Percentiles rank a stretch among this genome's conserved stretches.
Conservation (phyloP, 1,140 invertebrate species). For the Drosophila takahashii region DNA sequence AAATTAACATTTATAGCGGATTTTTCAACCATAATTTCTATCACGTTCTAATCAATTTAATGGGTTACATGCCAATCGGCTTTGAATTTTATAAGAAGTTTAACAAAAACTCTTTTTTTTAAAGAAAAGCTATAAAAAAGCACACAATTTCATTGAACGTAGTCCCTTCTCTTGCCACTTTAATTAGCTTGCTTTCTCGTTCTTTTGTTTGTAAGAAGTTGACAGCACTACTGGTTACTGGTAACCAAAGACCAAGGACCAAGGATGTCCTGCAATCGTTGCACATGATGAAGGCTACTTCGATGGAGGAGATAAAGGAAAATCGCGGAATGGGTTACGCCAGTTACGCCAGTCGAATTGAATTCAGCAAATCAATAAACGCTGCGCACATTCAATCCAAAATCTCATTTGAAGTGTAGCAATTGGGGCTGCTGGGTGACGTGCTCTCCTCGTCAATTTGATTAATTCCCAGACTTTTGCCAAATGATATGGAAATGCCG, state of each 20-base stretch:
- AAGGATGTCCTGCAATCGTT: not conserved
- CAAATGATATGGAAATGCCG: slow-evolving; percentile 32
- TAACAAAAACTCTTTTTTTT: too few relatives aligned
- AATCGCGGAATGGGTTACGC: not conserved
- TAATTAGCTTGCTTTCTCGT: not conserved
- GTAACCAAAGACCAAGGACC: not conserved
- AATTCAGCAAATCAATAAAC: not conserved
- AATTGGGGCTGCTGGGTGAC: slow-evolving; percentile 31
- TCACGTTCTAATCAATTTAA: too few relatives aligned
- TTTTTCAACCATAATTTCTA: too few relatives aligned
- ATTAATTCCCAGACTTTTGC: slow-evolving; percentile 38
- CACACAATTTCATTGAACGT: too few relatives aligned
- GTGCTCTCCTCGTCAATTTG: slow-evolving; percentile 51
- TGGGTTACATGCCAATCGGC: too few relatives aligned
- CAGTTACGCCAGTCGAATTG: slow-evolving; percentile 1
- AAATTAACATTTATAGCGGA: too few relatives aligned
- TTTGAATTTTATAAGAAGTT: too few relatives aligned
- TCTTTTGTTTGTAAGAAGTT: not conserved
- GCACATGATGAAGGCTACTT: not conserved
- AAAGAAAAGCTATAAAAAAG: too few relatives aligned
- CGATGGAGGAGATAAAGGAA: too few relatives aligned
- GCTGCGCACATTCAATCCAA: slow-evolving; percentile 8
- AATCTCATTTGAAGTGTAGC: slow-evolving; percentile 29
- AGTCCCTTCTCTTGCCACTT: too few relatives aligned
- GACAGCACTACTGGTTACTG: not conserved